phyloP scores from a whole-genome alignment of 2,888 invertebrate species.

The Tenodera sinensis region DNA sequence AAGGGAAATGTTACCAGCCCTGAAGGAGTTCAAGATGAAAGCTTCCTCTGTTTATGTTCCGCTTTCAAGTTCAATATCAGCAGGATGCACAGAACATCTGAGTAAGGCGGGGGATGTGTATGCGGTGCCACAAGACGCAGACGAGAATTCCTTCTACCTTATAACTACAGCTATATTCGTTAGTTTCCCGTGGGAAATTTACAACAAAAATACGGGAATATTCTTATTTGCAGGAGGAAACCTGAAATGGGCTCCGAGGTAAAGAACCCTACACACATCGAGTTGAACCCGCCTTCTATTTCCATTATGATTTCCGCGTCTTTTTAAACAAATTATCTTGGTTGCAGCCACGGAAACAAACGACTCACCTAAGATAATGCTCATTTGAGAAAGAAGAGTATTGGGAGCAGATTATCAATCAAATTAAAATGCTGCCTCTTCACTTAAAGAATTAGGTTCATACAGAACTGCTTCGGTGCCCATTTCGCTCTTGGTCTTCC shows the following conservation, averaged over 20 bases:
- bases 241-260: neutral
- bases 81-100: neutral
- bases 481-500: no score
- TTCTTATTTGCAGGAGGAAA: neutral
- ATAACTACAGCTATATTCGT: neutral
- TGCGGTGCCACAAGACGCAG: neutral
- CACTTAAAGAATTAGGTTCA: no score
- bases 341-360: no score
- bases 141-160: neutral
- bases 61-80: neutral
- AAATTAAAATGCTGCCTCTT: no score
- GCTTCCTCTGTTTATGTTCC: neutral
- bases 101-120: neutral
- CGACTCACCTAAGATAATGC: no score
- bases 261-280: neutral
- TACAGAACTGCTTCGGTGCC: no score
- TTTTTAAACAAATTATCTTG: neutral
- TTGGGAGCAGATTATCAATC: no score
- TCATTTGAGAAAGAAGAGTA: no score
- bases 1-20: neutral
- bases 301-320: neutral
- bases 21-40: neutral
- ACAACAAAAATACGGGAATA: neutral
- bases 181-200: conserved; percentile 13
- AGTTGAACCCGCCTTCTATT: neutral